Base-by-base conservation (phyloP, 2,797 vertebrate genomes). In the Lateolabrax maculatus region DNA sequence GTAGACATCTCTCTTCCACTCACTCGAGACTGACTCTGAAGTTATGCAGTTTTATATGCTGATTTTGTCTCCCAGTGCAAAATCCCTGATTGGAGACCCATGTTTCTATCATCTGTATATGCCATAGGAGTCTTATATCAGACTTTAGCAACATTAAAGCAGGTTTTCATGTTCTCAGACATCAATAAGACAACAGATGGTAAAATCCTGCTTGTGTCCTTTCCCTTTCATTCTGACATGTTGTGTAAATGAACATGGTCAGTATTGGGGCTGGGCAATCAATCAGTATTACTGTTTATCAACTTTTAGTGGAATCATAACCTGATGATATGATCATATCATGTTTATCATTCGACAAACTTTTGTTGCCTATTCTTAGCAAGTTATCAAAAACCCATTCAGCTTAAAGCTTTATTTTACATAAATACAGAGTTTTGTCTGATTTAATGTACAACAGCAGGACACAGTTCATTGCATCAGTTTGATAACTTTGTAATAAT, bases 191-290 rank as follows among this genome's bases (percentile, higher is more conserved):
- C 21, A 12, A 39, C 16, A 37, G 3, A 64, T 10, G 18, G 25
- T 23, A 18, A 52, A 39, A 19, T 57, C 15, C 41, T 41, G 10
- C 21, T 52, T 21, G 1, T 5, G 48, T 21, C n/a, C 5, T 55
- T 76, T 79, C 21, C 29, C 71, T 84, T 74, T 80, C 67, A 53
- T 41, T 60, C 2, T 65, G 51, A 58, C 1, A 0, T 27, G 25
- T 25, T 70, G 0, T 4, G 49, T 25, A 25, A 39, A 8, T 12
- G 1, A 29, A 34, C 23, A 62, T 53, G 9, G 56, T 43, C 18
- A 15, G 39, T 23, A 4, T 5, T 8, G n/a, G 2, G 31, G 34
- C 39, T 31, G 21, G 25, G 7, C 34, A 63, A 53, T 34, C 43
- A 9, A 9, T 9, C 27, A 61, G 21, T 29, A 12, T 23, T 41